phyloP scores from a whole-genome alignment of 2,113 vertebrate species.

The Malaclemys terrapin region DNA sequence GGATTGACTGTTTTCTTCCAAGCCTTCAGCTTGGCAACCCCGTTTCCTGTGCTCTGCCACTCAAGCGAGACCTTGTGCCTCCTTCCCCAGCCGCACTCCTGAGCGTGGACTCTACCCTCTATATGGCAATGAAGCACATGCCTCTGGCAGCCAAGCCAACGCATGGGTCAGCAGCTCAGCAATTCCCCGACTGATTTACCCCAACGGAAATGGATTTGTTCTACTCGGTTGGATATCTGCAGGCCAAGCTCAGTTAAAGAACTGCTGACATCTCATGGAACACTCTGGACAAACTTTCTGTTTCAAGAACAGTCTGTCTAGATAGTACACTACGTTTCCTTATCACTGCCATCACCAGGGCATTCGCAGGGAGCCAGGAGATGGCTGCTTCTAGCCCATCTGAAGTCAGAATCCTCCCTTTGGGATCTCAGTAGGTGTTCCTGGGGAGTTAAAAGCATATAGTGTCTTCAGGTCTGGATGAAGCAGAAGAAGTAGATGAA shows the following conservation, averaged over 20 bases:
- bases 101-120: not conserved
- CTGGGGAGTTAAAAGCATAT: not conserved
- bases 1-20: not conserved
- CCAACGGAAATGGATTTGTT: not conserved
- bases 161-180: not conserved
- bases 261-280: not conserved
- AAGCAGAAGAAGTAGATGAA: not conserved
- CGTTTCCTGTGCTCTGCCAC: not conserved
- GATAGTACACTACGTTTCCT: not conserved
- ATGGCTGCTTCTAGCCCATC: not conserved
- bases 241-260: not conserved
- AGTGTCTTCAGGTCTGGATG: not conserved
- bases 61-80: not conserved
- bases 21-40: not conserved
- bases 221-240: not conserved
- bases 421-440: not conserved
- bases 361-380: not conserved
- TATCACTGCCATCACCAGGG: not conserved
- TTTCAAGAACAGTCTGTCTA: not conserved
- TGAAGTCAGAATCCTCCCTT: not conserved
- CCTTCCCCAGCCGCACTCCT: not conserved
- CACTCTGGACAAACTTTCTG: not conserved
- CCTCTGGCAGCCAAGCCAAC: not conserved
- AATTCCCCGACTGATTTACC: not conserved
- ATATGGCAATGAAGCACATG: not conserved